A percentile compares a stretch with the other conserved stretches of the same genome.
These are phyloP conservation scores for Drosophila sturtevanti DNA, from an alignment of 1,140 invertebrate species.

Conservation along the genomic window DNA sequence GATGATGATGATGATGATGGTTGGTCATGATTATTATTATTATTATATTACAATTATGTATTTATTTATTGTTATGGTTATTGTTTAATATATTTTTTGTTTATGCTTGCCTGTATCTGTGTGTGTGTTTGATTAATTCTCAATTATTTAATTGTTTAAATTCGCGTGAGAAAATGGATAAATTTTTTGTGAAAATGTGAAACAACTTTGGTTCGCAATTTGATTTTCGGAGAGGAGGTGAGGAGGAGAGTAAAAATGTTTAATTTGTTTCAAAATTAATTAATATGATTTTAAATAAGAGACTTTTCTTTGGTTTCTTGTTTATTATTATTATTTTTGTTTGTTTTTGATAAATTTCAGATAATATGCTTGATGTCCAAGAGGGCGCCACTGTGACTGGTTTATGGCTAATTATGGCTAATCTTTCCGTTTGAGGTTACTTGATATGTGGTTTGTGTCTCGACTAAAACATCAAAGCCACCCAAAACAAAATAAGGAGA, in stretches of 20 bases:
- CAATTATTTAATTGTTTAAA: constrained; percentile 70
- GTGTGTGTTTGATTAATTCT: constrained; percentile 50
- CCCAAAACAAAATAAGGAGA: constrained; percentile 37
- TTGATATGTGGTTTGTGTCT: constrained; percentile 54
- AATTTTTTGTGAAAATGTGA: constrained; percentile 1
- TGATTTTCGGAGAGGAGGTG: constrained; percentile 30
- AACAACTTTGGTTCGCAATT: not conserved
- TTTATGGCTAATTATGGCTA: constrained; percentile 69
- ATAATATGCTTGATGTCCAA: not conserved
- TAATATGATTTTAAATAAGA: not conserved
- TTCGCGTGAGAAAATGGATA: constrained; percentile 61
- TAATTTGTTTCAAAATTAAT: not conserved
- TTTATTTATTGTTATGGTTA: constrained; percentile 39
- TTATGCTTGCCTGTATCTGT: constrained; percentile 19
- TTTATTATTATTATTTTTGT: not conserved
- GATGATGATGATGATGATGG: constrained; percentile 25
- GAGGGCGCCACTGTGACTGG: constrained; percentile 50
- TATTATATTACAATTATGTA: constrained; percentile 59
- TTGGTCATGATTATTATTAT: constrained; percentile 41
- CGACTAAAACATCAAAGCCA: constrained; percentile 26
- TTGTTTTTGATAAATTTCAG: not conserved
- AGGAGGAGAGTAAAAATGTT: not conserved
- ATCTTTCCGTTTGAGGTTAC: constrained; percentile 8
- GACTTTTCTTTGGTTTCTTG: too few species aligned
- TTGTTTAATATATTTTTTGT: constrained; percentile 24